Percentiles rank a stretch among this genome's conserved stretches.
phyloP scores from a whole-genome alignment of 1,140 invertebrate species.

The fruit fly (Drosophila melanogaster) region DNA sequence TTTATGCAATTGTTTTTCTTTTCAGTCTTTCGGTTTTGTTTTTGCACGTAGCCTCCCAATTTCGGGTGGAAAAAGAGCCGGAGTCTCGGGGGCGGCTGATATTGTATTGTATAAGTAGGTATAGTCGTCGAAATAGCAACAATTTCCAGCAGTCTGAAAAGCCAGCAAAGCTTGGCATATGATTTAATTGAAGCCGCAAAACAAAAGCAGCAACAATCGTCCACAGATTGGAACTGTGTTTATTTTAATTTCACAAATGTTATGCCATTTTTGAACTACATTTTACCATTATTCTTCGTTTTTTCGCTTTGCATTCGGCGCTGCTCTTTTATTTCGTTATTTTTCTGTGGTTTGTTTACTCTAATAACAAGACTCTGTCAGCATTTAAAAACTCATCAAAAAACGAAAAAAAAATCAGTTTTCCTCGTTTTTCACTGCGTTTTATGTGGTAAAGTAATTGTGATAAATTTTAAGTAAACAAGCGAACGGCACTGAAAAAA shows the following conservation, averaged over 20 bases:
- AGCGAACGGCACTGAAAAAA: slow-evolving; percentile 34
- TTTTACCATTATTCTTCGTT: slow-evolving; percentile 45
- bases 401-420: slow-evolving; percentile 21
- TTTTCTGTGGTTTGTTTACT: slow-evolving; percentile 53
- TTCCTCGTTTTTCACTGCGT: slow-evolving; percentile 33
- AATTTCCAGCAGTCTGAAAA: slow-evolving; percentile 65
- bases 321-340: slow-evolving; percentile 52
- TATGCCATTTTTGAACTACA: slow-evolving; percentile 65
- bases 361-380: slow-evolving; percentile 57
- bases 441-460: slow-evolving; percentile 68
- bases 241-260: slow-evolving; percentile 75
- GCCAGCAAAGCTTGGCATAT: slow-evolving; percentile 54
- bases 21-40: slow-evolving; percentile 48
- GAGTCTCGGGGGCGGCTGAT: slow-evolving; percentile 31
- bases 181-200: slow-evolving; percentile 71
- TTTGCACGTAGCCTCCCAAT: slow-evolving; percentile 53
- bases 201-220: slow-evolving; percentile 37
- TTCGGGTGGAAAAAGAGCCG: not conserved
- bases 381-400: slow-evolving; percentile 73
- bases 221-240: slow-evolving; percentile 56
- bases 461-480: slow-evolving; percentile 64
- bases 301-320: slow-evolving; percentile 36
- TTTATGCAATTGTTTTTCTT: slow-evolving; percentile 80
- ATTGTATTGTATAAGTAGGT: slow-evolving; percentile 73
- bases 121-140: slow-evolving; percentile 26